Evolutionary conservation across 2,888 invertebrate species (phyloP), one percentile per base, ranked within the genome.

Genomic region (Tachina grossa): DNA sequence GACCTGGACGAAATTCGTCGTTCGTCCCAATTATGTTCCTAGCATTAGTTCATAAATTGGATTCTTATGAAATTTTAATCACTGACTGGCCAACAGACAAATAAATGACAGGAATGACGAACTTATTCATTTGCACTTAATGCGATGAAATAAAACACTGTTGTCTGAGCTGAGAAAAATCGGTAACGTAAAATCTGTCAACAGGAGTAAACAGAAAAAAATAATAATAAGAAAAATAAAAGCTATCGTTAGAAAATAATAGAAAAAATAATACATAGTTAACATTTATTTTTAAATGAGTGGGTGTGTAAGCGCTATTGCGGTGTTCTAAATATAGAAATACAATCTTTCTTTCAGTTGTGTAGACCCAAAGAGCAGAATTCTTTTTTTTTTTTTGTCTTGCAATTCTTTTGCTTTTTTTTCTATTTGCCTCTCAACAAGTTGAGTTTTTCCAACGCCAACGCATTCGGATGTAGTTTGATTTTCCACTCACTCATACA

Each of bases 391-490:
- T n/a, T 16, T 9, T 22, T 43, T 63, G 4, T 19, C 16, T 49
- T 51, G 4, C 2, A 11, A 43, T 47, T 22, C n/a, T 55, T 16
- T 14, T 57, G 51, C 19, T 41, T 68, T n/a, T 53, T 63, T 39
- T 53, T 16, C 14, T 11, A 49, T 49, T 49, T 41, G 14, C 10
- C 55, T 22, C 55, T 41, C 76, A 71, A 49, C 68, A 76, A 43
- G 43, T 65, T 81, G 66, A 55, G 49, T 80, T 55, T 22, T 41
- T 9, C 43, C 31, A 81, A 78, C 77, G 77, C 81, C 85, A 45
- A 85, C 85, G 78, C 78, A 78, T 47, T 63, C 63, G 81, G 69
- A 75, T 74, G 81, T 75, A 59, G 81, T 78, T 68, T 16, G 51
- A 59, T 66, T 76, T 80, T 51, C 45, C 14, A 85, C 59, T 78